Evolutionary conservation across 37 sponge, comb jelly and placozoan genomes (phyloP), one percentile per base, ranked within the genome.

Genomic region (Aplysina aerophoba): DNA sequence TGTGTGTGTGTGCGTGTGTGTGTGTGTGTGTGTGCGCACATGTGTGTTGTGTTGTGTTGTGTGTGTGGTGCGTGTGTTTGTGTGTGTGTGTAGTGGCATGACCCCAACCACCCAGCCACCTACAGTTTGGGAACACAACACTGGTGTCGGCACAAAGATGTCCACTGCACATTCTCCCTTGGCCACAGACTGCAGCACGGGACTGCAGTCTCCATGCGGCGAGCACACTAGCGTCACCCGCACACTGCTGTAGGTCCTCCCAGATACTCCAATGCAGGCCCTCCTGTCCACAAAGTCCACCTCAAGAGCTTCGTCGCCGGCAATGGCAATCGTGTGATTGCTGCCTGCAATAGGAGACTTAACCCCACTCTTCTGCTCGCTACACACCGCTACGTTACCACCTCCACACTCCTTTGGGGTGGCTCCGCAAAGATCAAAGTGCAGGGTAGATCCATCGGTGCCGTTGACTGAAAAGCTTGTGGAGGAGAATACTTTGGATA

Each of bases 1-100:
- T 69, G 71, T 69, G 30, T 69, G 71, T 69, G 71, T 69, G 31
- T 69, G 71, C 6, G 71, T 27, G 33, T 30, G 71, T 69, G 71
- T 6, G 6, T 69, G 71, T 69, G 71, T 69, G 71, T 30, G 71
- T 69, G 71, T 69, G 33, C 6, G 34, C 34, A 35, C 6, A 35
- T 69, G 71, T 27, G 71, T 69, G 71, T 69, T 16, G n/a, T n/a
- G n/a, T n/a, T n/a, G n/a, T n/a, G n/a, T n/a, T n/a, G n/a, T n/a
- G n/a, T n/a, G n/a, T n/a, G n/a, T n/a, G n/a, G n/a, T 65, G 66
- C 27, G 66, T 65, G 66, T 65, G 66, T 65, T 25, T 16, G 22
- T 65, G 66, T 65, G 66, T 65, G 66, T 65, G 66, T 65, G 66
- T 65, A 30, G 22, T 65, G 22, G 12, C 66, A 12, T 68, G 71